A percentile compares a stretch with the other conserved stretches of the same genome.
Evolutionary conservation across 2,797 vertebrate species (phyloP).

Genomic region (Telmatherina bonti): DNA sequence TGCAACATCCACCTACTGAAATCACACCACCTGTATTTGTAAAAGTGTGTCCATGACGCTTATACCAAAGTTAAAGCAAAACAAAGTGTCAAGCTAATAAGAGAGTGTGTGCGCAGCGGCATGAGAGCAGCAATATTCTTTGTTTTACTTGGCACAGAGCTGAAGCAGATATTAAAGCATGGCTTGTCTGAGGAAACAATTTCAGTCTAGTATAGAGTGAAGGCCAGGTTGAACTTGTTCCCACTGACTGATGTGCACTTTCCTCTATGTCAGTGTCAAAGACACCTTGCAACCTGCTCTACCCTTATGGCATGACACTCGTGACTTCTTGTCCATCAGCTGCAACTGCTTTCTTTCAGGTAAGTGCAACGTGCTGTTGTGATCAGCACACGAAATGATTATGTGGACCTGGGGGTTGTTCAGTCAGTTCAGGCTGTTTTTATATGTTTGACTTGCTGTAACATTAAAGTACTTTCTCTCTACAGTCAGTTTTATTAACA

Average conservation of each 20-base stretch:
- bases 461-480: not conserved
- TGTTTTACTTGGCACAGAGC: slow-evolving; percentile 41
- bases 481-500: not conserved
- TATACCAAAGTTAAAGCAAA: slow-evolving; percentile 35
- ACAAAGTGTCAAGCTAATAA: slow-evolving; percentile 43
- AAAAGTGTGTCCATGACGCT: slow-evolving; percentile 17
- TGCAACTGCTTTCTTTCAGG: slow-evolving; percentile 33
- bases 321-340: slow-evolving; percentile 60
- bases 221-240: slow-evolving; percentile 54
- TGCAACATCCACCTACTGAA: not conserved
- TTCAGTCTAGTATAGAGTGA: slow-evolving; percentile 34
- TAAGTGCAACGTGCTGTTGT: slow-evolving; percentile 11
- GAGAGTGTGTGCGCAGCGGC: slow-evolving; percentile 46
- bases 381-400: slow-evolving; percentile 22
- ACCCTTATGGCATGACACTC: slow-evolving; percentile 56
- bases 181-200: slow-evolving; percentile 8
- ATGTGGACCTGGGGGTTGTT: slow-evolving; percentile 9
- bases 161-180: slow-evolving; percentile 14
- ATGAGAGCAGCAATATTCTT: slow-evolving; percentile 38
- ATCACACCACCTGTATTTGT: slow-evolving; percentile 13
- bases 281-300: slow-evolving; percentile 53
- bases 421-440: slow-evolving; percentile 5
- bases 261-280: slow-evolving; percentile 51
- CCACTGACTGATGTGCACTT: slow-evolving; percentile 52
- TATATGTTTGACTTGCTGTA: not conserved